Percentiles rank a stretch among this genome's conserved stretches.
Conservation (phyloP, 2,888 invertebrate species). For the Bruchidius siliquastri region DNA sequence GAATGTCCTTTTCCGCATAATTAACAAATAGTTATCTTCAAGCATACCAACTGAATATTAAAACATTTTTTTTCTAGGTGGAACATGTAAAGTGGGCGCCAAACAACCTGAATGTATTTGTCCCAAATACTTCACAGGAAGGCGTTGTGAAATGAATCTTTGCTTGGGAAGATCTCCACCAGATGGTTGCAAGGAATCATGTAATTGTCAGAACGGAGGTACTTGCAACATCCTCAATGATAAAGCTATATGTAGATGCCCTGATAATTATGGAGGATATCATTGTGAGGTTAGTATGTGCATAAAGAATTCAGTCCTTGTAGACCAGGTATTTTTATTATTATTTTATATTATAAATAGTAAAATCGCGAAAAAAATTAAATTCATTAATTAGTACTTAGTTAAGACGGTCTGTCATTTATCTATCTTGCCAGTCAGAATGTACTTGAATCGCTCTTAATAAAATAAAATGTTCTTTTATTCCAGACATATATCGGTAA, state of each 20-base stretch:
- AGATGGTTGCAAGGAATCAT: constrained; percentile 20
- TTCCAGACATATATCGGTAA: constrained; percentile 52
- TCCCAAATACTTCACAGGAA: constrained; percentile 46
- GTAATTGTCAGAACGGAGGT: constrained; percentile 33
- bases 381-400: too few species aligned
- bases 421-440: too few species aligned
- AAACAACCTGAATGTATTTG: constrained; percentile 49
- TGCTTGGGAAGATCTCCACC: constrained; percentile 40
- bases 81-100: constrained; percentile 31
- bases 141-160: constrained; percentile 51
- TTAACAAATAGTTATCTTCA: too few species aligned
- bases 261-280: constrained; percentile 53
- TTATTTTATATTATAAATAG: too few species aligned
- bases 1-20: too few species aligned
- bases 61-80: neutral
- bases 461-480: constrained; percentile 2
- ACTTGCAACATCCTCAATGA: constrained; percentile 51
- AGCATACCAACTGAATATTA: too few species aligned
- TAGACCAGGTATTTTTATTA: too few species aligned
- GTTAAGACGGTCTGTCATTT: too few species aligned
- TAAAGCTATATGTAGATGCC: constrained; percentile 53
- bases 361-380: too few species aligned
- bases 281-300: constrained; percentile 49
- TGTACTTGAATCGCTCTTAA: too few species aligned
- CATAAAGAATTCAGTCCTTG: too few species aligned